phyloP scores from a whole-genome alignment of 1,140 invertebrate genomes.

The Tigriopus japonicus region DNA sequence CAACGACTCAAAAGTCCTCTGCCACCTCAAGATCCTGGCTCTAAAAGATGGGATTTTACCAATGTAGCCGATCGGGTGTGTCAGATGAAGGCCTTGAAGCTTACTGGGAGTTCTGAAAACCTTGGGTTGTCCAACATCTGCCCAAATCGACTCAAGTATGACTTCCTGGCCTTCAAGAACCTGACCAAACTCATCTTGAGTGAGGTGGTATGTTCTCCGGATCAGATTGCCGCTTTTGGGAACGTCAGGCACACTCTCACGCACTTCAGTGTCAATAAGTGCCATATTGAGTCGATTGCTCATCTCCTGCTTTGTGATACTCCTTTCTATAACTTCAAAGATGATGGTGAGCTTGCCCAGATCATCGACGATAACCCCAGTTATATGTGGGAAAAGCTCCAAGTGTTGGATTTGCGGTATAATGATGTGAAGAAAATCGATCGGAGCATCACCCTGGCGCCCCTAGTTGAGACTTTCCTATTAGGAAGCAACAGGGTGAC shows the following conservation, averaged over 20 bases:
- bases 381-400: not conserved
- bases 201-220: not conserved
- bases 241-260: not conserved
- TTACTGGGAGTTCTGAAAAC: not conserved
- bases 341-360: not conserved
- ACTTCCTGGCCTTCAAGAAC: conserved; percentile 1
- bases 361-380: not conserved
- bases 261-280: not conserved
- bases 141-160: not conserved
- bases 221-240: not conserved
- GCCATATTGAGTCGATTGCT: not conserved
- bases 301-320: not conserved
- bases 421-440: not conserved
- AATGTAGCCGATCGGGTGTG: conserved; percentile 3
- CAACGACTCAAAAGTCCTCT: not conserved
- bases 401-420: not conserved
- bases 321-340: not conserved
- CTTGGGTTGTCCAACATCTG: not conserved
- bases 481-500: not conserved
- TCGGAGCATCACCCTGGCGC: not conserved
- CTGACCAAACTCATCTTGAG: not conserved
- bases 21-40: not conserved
- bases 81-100: not conserved
- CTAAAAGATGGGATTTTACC: conserved; percentile 2
- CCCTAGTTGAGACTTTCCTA: not conserved